These are phyloP conservation scores for Peromyscus aztecus DNA, from an alignment of 2,797 vertebrate genomes.

Conservation along the genomic window DNA sequence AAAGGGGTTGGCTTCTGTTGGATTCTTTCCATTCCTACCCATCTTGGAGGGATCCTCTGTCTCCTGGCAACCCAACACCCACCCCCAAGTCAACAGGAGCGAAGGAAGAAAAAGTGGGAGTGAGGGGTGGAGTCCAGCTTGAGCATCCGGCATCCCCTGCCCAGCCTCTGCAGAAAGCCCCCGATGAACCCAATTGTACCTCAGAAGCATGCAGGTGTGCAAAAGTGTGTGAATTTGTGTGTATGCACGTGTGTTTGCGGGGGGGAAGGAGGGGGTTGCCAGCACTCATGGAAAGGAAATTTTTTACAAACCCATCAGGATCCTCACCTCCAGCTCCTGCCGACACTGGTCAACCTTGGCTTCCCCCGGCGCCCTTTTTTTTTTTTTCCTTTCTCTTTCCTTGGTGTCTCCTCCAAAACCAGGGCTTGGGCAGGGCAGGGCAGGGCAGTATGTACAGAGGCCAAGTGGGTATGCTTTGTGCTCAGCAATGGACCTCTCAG, in stretches of 20 bases:
- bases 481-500: accelerated
- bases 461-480: accelerated
- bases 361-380: accelerated
- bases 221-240: no score
- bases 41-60: not conserved
- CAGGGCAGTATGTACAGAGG: not conserved
- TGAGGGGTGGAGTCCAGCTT: not conserved
- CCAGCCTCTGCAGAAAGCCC: not conserved
- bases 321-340: not conserved
- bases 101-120: not conserved
- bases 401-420: not conserved
- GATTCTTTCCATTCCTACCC: not conserved
- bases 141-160: not conserved
- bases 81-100: not conserved
- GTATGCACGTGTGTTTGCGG: no score
- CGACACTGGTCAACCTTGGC: accelerated
- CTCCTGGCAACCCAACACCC: not conserved
- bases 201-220: no score
- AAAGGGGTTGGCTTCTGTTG: not conserved
- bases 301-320: not conserved
- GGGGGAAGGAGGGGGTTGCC: accelerated
- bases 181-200: not conserved
- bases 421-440: not conserved
- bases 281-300: not conserved
- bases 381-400: not conserved